These are phyloP conservation scores for Gasterosteus nipponicus DNA, from an alignment of 2,113 vertebrate genomes.

Conservation along the genomic window DNA sequence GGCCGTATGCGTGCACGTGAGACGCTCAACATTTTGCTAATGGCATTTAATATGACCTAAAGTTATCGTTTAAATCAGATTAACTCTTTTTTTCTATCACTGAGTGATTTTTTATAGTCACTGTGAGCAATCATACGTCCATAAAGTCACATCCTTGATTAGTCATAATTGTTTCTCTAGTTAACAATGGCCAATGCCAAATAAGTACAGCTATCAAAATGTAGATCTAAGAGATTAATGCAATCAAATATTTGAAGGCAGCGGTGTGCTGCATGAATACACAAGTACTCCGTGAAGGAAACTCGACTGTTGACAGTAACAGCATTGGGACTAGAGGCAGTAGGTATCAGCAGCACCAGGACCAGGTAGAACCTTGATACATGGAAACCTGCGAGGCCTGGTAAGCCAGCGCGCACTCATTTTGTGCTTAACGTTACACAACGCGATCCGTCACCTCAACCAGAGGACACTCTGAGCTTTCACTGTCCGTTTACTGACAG, in stretches of 20 bases:
- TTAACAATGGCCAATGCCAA: neutral
- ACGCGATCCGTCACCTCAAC: conserved; percentile 16
- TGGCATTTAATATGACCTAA: conserved; percentile 6
- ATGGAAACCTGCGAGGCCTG: no score
- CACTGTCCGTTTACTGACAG: conserved; percentile 35
- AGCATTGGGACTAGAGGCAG: no score
- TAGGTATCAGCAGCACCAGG: no score
- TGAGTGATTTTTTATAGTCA: neutral
- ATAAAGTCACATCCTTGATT: neutral
- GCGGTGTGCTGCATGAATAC: no score
- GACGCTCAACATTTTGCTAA: conserved; percentile 19
- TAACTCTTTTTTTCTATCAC: conserved; percentile 14
- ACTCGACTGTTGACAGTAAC: no score
- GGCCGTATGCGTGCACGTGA: conserved; percentile 1
- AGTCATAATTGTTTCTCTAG: neutral
- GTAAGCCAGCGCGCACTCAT: neutral
- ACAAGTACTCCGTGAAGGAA: no score
- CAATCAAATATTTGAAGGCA: no score
- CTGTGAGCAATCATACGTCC: neutral
- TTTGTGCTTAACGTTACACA: conserved; percentile 17
- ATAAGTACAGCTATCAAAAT: neutral
- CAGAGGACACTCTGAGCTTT: neutral
- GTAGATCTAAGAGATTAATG: no score
- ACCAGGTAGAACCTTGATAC: no score
- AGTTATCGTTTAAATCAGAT: conserved; percentile 1